Percentiles rank a stretch among this genome's conserved stretches.
phyloP scores from a whole-genome alignment of 2,113 vertebrate genomes.

The Eubucco bourcierii region DNA sequence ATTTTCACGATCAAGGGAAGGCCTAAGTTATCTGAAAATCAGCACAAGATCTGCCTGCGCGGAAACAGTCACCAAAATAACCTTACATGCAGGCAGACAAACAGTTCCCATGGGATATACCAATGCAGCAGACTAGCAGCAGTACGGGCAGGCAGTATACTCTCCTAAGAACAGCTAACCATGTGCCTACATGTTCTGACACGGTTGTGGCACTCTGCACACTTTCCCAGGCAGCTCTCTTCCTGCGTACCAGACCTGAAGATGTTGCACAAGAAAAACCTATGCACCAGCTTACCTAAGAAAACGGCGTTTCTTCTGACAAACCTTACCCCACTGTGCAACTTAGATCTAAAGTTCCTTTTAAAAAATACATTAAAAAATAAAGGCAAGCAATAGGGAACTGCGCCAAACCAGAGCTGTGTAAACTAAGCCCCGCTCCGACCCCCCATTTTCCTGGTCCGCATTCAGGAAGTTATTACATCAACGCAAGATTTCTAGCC shows the following conservation, averaged over 20 bases:
- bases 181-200: fast-evolving
- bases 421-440: neutral
- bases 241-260: neutral
- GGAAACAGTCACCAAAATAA: neutral
- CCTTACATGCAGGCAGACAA: neutral
- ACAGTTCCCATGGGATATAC: neutral
- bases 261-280: neutral
- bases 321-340: neutral
- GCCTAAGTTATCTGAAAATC: neutral
- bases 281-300: fast-evolving
- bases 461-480: neutral
- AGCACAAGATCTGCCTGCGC: neutral
- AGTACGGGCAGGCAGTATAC: too few relatives aligned
- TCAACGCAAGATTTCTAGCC: neutral
- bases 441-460: neutral
- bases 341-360: neutral
- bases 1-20: neutral
- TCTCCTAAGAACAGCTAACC: neutral
- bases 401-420: neutral
- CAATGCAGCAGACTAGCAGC: fast-evolving
- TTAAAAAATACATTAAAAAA: neutral
- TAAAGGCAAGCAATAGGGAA: neutral
- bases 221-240: neutral
- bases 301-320: neutral
- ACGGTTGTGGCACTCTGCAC: neutral